A percentile compares a stretch with the other conserved stretches of the same genome.
Conservation (phyloP, 2,888 invertebrate genomes). For the Orthosia incerta region DNA sequence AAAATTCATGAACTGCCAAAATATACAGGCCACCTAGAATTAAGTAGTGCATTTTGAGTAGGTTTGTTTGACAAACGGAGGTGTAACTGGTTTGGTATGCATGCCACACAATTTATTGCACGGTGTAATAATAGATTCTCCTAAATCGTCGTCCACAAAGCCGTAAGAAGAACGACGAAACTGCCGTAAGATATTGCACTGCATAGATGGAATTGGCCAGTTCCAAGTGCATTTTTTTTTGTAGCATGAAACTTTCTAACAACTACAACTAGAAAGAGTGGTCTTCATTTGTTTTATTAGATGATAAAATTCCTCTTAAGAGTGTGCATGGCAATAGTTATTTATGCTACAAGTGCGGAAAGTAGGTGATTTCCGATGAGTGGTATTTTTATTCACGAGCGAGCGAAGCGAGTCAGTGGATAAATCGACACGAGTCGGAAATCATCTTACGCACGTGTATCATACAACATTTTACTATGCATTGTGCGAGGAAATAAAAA, state of each 20-base stretch:
- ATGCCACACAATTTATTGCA: conserved; percentile 9
- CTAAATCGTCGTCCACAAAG: background rate
- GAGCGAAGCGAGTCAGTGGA: too few relatives aligned
- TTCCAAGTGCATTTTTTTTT: background rate
- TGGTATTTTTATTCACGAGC: too few relatives aligned
- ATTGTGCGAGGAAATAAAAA: too few relatives aligned
- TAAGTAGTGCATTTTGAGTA: conserved; percentile 7
- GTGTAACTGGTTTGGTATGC: conserved; percentile 38
- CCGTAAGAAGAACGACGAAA: background rate
- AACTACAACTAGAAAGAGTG: background rate
- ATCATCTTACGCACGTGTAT: too few relatives aligned
- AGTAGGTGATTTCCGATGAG: too few relatives aligned
- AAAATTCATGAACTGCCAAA: conserved; percentile 22
- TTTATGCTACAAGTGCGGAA: too few relatives aligned
- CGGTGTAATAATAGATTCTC: conserved; percentile 2
- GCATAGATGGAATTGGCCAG: background rate
- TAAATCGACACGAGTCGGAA: too few relatives aligned
- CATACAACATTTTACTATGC: too few relatives aligned
- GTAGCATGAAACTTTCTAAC: background rate
- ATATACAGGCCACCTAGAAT: conserved; percentile 27
- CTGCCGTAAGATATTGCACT: background rate
- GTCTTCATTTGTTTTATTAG: background rate
- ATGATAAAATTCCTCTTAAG: background rate
- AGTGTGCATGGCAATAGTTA: too few relatives aligned
- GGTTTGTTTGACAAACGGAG: conserved; percentile 23